phyloP scores from a whole-genome alignment of 2,113 vertebrate species.

The Boleophthalmus pectinirostris region DNA sequence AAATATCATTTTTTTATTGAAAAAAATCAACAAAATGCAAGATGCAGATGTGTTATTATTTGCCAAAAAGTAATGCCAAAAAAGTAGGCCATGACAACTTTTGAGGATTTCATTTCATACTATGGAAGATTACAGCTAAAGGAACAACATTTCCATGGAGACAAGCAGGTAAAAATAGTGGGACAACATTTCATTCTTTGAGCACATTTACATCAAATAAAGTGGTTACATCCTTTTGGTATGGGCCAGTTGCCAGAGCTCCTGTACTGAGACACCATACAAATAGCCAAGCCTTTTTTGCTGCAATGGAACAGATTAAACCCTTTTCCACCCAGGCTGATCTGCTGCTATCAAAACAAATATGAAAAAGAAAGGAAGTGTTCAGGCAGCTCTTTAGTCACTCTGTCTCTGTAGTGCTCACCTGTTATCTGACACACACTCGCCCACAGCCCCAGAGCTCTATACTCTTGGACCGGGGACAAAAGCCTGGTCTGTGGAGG shows the following conservation, averaged over 20 bases:
- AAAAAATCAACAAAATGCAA: too few relatives aligned
- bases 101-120: too few relatives aligned
- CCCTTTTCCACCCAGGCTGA: constrained; percentile 47
- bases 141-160: too few relatives aligned
- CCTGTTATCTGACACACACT: constrained; percentile 69
- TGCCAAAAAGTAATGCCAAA: too few relatives aligned
- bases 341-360: constrained; percentile 58
- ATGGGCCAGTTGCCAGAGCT: background rate
- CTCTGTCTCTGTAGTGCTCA: constrained; percentile 37
- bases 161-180: too few relatives aligned
- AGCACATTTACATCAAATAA: background rate
- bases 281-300: constrained; percentile 64
- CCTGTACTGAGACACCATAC: constrained; percentile 46
- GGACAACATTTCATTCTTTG: too few relatives aligned
- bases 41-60: too few relatives aligned
- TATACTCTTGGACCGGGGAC: constrained; percentile 41
- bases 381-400: constrained; percentile 15
- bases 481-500: constrained; percentile 54
- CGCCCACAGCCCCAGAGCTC: constrained; percentile 55
- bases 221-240: background rate
- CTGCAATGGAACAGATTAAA: constrained; percentile 64
- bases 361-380: constrained; percentile 22
- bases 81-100: too few relatives aligned
- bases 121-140: too few relatives aligned
- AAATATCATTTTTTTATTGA: too few relatives aligned